Base-by-base conservation (phyloP, 2,888 invertebrate species). In the Poecilus cupreus region DNA sequence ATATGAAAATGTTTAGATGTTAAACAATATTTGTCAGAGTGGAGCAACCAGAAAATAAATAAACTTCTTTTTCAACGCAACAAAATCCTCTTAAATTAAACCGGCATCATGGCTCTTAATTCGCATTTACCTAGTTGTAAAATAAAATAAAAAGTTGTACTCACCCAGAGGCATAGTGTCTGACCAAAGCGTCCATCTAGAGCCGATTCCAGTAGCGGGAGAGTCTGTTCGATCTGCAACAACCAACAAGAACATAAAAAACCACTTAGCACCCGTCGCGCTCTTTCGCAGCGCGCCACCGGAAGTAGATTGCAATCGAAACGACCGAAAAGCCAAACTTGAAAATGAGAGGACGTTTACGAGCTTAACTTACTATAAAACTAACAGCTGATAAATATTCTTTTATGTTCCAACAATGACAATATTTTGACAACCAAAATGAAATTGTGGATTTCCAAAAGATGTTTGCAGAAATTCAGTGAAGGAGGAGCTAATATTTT, bases 131-230 rank as follows among this genome's bases (percentile, higher is more conserved):
- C 13, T 32, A 6, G 32, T 8, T 5, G 8, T 32, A 32, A 13
- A 24, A 60, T 1, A 60, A 26, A 11, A 60, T 26, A 24, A 26
- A 24, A 51, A 6, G 26, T 13, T n/a, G 16, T 13, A 60, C 78
- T 78, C 46, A 78, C 78, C 78, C 78, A 43, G 78, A 26, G 64
- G 78, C 78, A 78, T 78, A 78, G 22, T 78, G 64, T 78, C 78
- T 60, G 13, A 78, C 78, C 78, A 78, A 64, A 24, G 78, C 78
- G 60, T 78, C 78, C 78, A 78, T 78, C 78, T 78, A 78, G 64
- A 64, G 78, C 64, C 46, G 78, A 64, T 78, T 78, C 46, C 64
- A 64, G 43, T 22, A 22, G 49, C 46, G 43, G 22, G 43, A 43
- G 49, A 64, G 22, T 11, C 46, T 22, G 64, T 22, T 64, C 64